Conservation (phyloP, 2,113 vertebrate genomes). For the Podarcis muralis region DNA sequence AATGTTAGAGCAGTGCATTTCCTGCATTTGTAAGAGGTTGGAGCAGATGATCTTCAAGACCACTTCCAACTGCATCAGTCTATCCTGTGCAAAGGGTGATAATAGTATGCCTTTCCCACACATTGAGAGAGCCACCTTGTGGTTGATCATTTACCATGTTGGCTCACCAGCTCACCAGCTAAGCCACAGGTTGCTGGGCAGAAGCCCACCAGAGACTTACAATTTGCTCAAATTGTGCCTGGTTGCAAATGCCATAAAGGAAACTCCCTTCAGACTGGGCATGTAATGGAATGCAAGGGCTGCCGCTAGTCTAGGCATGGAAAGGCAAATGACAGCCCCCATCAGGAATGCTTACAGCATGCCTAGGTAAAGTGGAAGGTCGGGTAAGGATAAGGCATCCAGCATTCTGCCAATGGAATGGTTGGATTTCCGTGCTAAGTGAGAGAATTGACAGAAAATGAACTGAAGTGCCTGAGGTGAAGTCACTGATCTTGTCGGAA, state of each 20-base stretch:
- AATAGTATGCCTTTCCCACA: not conserved
- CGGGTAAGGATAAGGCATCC: slow-evolving; percentile 39
- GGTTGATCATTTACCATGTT: accelerated
- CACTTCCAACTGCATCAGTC: no score
- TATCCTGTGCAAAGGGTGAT: accelerated
- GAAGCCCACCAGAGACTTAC: not conserved
- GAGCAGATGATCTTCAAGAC: not conserved
- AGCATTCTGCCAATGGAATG: slow-evolving; percentile 39
- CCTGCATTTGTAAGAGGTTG: no score
- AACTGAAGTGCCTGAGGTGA: not conserved
- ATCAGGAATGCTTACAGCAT: slow-evolving; percentile 33
- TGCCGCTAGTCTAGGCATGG: slow-evolving; percentile 21
- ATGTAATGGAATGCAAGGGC: slow-evolving; percentile 18
- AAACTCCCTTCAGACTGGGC: not conserved
- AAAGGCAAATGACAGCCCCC: slow-evolving; percentile 21
- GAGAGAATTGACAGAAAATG: not conserved
- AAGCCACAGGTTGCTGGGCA: not conserved
- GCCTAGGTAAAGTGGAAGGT: slow-evolving; percentile 31
- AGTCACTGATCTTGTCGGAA: not conserved
- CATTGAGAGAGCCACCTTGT: not conserved
- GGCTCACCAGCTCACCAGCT: accelerated
- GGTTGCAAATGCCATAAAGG: not conserved
- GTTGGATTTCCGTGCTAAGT: not conserved
- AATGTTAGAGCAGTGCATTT: no score
- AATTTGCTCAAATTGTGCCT: not conserved